These are phyloP conservation scores for Mechanitis messenoides DNA, from an alignment of 2,888 invertebrate species.

Conservation along the genomic window DNA sequence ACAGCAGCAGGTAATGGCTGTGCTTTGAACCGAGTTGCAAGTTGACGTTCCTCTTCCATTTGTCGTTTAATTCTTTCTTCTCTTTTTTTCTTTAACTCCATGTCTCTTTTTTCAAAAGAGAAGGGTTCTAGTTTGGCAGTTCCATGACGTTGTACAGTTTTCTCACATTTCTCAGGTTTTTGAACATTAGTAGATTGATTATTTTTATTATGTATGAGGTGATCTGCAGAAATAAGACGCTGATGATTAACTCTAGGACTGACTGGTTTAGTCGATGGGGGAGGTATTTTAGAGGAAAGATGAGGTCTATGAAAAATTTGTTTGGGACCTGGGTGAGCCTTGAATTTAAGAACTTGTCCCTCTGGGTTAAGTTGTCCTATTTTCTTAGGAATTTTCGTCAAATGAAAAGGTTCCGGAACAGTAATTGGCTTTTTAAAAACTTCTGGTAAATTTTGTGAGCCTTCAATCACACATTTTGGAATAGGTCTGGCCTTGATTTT, in stretches of 20 bases:
- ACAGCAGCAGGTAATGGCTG: conserved; percentile 78
- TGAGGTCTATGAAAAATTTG: conserved; percentile 65
- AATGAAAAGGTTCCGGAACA: conserved; percentile 79
- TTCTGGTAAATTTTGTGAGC: conserved; percentile 65
- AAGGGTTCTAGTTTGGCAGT: conserved; percentile 74
- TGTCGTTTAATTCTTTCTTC: conserved; percentile 78
- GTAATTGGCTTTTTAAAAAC: conserved; percentile 76
- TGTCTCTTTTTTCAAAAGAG: conserved; percentile 82
- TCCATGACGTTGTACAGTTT: conserved; percentile 43
- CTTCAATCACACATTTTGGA: conserved; percentile 76
- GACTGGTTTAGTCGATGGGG: conserved; percentile 48
- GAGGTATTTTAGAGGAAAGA: conserved; percentile 48
- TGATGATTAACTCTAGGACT: conserved; percentile 60
- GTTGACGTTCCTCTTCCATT: conserved; percentile 76
- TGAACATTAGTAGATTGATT: conserved; percentile 21
- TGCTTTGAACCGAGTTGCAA: conserved; percentile 81
- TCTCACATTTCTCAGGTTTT: conserved; percentile 37
- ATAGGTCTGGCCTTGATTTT: conserved; percentile 82
- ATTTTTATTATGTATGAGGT: conserved; percentile 34
- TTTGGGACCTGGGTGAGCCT: conserved; percentile 80
- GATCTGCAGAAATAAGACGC: conserved; percentile 43
- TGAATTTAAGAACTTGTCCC: conserved; percentile 57
- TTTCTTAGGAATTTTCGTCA: conserved; percentile 75
- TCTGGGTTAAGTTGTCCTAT: conserved; percentile 34
- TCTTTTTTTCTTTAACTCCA: conserved; percentile 71